A percentile compares a stretch with the other conserved stretches of the same genome.
Evolutionary conservation across 2,113 vertebrate genomes (phyloP).

Genomic region (Marmota monax): DNA sequence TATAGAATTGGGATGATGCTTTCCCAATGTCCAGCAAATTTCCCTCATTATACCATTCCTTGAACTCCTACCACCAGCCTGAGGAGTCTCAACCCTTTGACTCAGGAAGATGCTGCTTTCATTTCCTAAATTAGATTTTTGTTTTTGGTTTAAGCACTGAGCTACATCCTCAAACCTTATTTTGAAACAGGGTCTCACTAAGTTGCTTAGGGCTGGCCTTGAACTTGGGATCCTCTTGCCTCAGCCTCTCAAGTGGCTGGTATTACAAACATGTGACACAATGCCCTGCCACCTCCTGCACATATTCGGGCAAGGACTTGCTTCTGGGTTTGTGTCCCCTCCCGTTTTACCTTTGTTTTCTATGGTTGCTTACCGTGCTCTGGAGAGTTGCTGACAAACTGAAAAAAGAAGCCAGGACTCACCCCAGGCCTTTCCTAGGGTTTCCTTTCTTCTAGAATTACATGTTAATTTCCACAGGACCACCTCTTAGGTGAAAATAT

Average conservation of each 20-base stretch:
- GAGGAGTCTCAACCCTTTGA: no score
- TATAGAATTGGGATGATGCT: not conserved
- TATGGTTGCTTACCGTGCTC: fast-evolving
- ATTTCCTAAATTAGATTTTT: no score
- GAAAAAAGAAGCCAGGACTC: not conserved
- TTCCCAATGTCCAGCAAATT: not conserved
- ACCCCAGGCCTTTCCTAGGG: not conserved
- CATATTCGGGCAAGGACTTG: not conserved
- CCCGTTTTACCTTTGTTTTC: not conserved
- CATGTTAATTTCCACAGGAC: not conserved
- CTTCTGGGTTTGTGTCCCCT: not conserved
- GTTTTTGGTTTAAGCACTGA: no score
- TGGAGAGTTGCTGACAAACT: not conserved
- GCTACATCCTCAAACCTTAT: no score
- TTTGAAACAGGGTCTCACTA: no score
- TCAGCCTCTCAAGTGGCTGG: no score
- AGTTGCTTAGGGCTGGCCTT: no score
- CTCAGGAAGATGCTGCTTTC: not conserved
- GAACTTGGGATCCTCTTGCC: no score
- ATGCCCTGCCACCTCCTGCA: no score
- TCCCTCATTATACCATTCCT: no score
- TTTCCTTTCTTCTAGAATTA: not conserved
- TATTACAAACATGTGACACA: no score
- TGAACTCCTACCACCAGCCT: not conserved
- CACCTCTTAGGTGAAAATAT: not conserved